A percentile compares a stretch with the other conserved stretches of the same genome.
These are phyloP conservation scores for Pachliopta kotzebuea DNA, from an alignment of 2,888 invertebrate genomes.

Conservation along the genomic window DNA sequence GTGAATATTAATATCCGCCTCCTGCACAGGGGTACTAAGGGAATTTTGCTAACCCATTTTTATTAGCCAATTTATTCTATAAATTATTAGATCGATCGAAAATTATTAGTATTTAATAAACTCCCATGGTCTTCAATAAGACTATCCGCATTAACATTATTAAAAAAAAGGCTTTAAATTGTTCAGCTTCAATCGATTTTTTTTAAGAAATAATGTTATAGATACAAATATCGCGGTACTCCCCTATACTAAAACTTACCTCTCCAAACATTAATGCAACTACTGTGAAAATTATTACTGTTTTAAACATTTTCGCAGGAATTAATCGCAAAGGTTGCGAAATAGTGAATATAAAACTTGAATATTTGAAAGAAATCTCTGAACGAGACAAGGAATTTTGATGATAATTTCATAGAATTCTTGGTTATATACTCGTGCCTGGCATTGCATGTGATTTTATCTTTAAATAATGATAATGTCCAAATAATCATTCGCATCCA, in stretches of 20 bases:
- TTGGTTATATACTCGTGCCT: conserved; percentile 4
- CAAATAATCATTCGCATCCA: conserved; percentile 17
- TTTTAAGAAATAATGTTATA: no score
- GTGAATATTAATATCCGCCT: no score
- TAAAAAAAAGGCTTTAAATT: no score
- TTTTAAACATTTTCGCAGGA: conserved; percentile 23
- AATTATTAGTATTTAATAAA: no score
- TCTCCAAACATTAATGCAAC: conserved; percentile 23
- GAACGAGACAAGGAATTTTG: not conserved
- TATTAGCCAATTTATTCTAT: no score
- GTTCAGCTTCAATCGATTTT: no score
- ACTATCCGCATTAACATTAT: no score
- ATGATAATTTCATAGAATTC: not conserved
- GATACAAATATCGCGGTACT: no score
- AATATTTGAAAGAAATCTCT: not conserved
- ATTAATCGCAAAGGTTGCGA: not conserved
- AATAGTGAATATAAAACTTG: not conserved
- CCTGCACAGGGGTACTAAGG: no score
- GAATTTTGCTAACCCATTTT: no score
- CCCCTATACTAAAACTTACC: conserved; percentile 15
- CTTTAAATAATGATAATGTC: conserved; percentile 27
- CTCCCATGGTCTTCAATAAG: no score
- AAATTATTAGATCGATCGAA: no score
- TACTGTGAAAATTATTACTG: conserved; percentile 16
- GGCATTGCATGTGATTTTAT: conserved; percentile 21